Evolutionary conservation across 2,113 vertebrate genomes (phyloP).

Genomic region (Scomber colias): DNA sequence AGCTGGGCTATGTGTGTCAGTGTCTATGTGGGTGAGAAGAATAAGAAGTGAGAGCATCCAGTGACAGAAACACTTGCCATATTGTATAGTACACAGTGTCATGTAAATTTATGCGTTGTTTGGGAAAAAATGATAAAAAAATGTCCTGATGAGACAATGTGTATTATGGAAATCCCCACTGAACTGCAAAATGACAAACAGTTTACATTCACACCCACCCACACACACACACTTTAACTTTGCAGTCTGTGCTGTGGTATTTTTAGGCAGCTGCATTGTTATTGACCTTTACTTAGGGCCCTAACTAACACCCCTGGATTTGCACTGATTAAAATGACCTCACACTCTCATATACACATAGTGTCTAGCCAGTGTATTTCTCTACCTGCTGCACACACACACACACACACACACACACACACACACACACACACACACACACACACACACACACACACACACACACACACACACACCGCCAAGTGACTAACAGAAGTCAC

Average conservation of each 20-base stretch:
- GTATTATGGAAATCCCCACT: neutral
- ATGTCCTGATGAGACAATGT: neutral
- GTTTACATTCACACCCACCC: conserved; percentile 4
- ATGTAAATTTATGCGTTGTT: neutral
- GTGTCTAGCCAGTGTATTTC: conserved; percentile 18
- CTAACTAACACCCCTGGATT: conserved; percentile 70
- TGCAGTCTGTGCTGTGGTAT: conserved; percentile 44
- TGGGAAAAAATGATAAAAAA: neutral
- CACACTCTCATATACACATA: conserved; percentile 20
- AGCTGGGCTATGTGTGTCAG: conserved; percentile 43
- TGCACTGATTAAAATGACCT: conserved; percentile 72
- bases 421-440: too few species aligned
- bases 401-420: too few species aligned
- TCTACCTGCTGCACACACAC: conserved; percentile 51
- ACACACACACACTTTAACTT: conserved; percentile 17
- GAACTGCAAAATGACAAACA: neutral
- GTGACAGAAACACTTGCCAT: neutral
- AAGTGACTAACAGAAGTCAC: conserved; percentile 21
- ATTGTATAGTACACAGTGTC: neutral
- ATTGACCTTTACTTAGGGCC: conserved; percentile 67
- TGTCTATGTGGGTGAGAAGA: conserved; percentile 11
- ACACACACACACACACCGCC: too few species aligned
- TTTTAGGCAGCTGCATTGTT: conserved; percentile 68
- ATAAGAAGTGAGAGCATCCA: neutral
- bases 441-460: too few species aligned